phyloP scores from a whole-genome alignment of 2,113 vertebrate species.

The Cebidichthys violaceus region DNA sequence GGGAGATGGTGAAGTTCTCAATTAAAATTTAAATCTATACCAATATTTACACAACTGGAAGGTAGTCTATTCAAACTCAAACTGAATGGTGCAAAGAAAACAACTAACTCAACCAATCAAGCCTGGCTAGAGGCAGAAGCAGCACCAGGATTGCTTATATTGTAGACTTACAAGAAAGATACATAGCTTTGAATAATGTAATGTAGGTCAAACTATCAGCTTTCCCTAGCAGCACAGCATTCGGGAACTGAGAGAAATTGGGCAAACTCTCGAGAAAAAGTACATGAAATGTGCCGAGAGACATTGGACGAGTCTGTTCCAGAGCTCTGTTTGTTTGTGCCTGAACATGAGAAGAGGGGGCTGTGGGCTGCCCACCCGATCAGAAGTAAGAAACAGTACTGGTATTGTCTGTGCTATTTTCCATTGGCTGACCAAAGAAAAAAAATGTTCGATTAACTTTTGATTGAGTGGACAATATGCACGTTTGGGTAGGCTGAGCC shows the following conservation, averaged over 20 bases:
- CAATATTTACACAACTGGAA: background rate
- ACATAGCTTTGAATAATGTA: background rate
- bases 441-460: background rate
- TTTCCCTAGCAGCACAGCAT: background rate
- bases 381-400: background rate
- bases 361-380: background rate
- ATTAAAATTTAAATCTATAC: background rate
- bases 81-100: background rate
- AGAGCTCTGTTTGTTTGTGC: background rate
- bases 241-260: background rate
- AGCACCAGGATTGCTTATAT: background rate
- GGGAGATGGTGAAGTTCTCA: background rate
- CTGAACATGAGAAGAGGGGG: background rate
- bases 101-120: background rate
- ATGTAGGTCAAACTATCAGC: background rate
- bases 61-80: background rate
- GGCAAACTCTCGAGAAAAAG: background rate
- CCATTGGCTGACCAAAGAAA: background rate
- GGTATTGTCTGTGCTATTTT: background rate
- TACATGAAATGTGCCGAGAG: background rate
- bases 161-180: background rate
- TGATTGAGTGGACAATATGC: background rate
- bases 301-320: background rate
- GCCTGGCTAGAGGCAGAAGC: background rate
- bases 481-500: background rate